phyloP scores from a whole-genome alignment of 1,140 invertebrate species.

The Hesperophylax magnus region DNA sequence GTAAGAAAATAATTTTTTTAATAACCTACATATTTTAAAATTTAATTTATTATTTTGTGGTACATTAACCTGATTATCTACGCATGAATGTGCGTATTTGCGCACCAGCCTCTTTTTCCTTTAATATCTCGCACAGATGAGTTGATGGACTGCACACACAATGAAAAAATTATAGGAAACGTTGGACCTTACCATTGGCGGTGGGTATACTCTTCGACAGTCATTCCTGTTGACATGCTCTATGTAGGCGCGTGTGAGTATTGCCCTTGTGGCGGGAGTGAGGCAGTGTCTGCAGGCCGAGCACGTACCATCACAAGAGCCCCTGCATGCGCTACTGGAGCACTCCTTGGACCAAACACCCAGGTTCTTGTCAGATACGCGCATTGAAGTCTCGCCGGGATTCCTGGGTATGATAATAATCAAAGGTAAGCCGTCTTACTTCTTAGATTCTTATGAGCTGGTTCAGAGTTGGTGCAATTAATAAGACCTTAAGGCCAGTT shows the following conservation, averaged over 20 bases:
- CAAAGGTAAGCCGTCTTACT: neutral
- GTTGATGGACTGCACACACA: too few relatives aligned
- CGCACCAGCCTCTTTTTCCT: too few relatives aligned
- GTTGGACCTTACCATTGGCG: conserved; percentile 84
- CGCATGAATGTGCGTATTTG: too few relatives aligned
- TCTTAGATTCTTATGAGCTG: neutral
- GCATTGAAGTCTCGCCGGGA: conserved; percentile 70
- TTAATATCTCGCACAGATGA: too few relatives aligned
- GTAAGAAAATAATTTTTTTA: too few relatives aligned
- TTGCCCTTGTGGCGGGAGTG: conserved; percentile 71
- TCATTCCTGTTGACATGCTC: conserved; percentile 86
- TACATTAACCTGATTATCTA: too few relatives aligned
- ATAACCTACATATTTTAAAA: too few relatives aligned
- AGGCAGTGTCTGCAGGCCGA: conserved; percentile 85
- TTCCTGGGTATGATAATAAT: conserved; percentile 60
- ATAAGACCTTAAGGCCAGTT: too few relatives aligned
- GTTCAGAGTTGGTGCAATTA: too few relatives aligned
- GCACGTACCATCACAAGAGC: conserved; percentile 81
- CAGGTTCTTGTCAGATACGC: conserved; percentile 86
- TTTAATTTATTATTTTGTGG: too few relatives aligned
- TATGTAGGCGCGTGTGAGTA: conserved; percentile 78
- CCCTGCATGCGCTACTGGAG: conserved; percentile 70
- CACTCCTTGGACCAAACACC: conserved; percentile 84
- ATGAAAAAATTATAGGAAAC: conserved; percentile 20
- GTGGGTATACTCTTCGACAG: conserved; percentile 86